Conservation (phyloP, 2,888 invertebrate genomes). For the Hedychridium roseum region DNA sequence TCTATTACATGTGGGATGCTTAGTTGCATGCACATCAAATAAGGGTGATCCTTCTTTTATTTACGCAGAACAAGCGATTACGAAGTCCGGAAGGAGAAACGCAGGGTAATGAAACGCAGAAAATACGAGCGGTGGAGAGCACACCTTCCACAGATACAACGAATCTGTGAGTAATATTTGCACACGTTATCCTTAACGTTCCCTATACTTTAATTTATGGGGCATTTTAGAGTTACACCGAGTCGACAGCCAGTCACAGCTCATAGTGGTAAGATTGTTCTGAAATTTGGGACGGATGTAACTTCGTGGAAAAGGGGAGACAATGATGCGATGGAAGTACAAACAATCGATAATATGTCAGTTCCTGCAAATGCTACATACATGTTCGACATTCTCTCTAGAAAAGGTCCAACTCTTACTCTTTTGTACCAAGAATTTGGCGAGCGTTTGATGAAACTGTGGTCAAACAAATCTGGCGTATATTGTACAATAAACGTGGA, state of each 20-base stretch:
- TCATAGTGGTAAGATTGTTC: constrained; percentile 39
- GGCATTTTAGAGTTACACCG: constrained; percentile 17
- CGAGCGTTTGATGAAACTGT: constrained; percentile 35
- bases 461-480: constrained; percentile 35
- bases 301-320: constrained; percentile 40
- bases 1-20: too few species aligned
- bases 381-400: constrained; percentile 55
- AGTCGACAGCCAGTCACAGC: constrained; percentile 13
- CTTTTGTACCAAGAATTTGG: constrained; percentile 42
- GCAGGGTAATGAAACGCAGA: constrained; percentile 16
- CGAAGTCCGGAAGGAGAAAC: constrained; percentile 40
- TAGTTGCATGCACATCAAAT: too few species aligned
- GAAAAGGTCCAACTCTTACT: constrained; percentile 37
- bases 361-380: constrained; percentile 43
- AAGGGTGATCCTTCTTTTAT: constrained; percentile 15
- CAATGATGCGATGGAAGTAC: constrained; percentile 23
- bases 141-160: constrained; percentile 22
- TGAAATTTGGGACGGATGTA: constrained; percentile 38
- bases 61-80: constrained; percentile 41
- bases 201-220: neutral
- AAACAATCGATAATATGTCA: constrained; percentile 38
- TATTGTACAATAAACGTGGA: constrained; percentile 40
- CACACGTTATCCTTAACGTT: neutral
- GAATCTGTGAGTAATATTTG: constrained; percentile 20
- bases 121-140: constrained; percentile 32